Conservation (phyloP, 1,140 invertebrate genomes). For the Leptonema lineaticorne region DNA sequence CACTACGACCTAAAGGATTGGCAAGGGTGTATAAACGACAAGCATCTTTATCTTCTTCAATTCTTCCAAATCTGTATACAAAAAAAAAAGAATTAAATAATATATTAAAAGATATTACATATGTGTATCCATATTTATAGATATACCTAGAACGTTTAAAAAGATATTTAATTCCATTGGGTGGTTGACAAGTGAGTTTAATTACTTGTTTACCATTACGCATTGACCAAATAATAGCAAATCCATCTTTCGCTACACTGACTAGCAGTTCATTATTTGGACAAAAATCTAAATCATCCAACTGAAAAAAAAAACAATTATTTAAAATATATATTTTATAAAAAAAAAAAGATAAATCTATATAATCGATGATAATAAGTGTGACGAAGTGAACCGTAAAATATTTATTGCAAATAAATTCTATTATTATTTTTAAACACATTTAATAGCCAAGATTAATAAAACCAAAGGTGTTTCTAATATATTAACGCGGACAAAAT, state of each 20-base stretch:
- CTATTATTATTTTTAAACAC: background rate
- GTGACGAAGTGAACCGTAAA: background rate
- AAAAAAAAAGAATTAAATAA: background rate
- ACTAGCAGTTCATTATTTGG: constrained; percentile 72
- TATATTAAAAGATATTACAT: too few relatives aligned
- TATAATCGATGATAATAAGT: background rate
- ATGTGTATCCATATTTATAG: too few relatives aligned
- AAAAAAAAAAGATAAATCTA: background rate
- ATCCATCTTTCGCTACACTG: constrained; percentile 85
- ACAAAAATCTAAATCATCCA: constrained; percentile 91
- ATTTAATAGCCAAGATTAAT: background rate
- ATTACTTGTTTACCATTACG: constrained; percentile 63
- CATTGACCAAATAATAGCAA: constrained; percentile 78
- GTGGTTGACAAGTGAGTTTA: constrained; percentile 73
- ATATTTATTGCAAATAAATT: background rate
- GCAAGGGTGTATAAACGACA: constrained; percentile 78
- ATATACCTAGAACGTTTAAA: constrained; percentile 77
- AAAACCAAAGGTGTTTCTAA: background rate
- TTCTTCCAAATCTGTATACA: constrained; percentile 65
- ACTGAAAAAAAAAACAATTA: constrained; percentile 43
- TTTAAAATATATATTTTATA: background rate
- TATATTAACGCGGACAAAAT: background rate
- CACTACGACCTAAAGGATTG: constrained; percentile 70
- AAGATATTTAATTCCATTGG: constrained; percentile 74
- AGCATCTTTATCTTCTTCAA: constrained; percentile 65